phyloP scores from a whole-genome alignment of 2,113 vertebrate genomes.

The Sorex fumeus region DNA sequence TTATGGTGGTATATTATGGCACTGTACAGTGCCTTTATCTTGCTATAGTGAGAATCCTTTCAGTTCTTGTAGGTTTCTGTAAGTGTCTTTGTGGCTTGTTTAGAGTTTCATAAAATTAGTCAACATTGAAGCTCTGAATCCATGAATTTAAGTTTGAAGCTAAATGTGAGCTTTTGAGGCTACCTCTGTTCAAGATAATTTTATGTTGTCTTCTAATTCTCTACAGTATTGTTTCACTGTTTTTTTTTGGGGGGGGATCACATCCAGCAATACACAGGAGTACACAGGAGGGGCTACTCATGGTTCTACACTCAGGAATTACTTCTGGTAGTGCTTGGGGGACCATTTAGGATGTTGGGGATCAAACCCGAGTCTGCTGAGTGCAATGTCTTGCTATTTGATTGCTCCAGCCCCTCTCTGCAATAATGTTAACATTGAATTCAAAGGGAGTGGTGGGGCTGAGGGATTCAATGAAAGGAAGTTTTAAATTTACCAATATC shows the following conservation, averaged over 20 bases:
- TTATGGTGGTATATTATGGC: no score
- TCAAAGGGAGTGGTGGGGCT: not conserved
- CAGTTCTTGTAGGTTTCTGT: not conserved
- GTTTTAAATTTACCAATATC: constrained; percentile 3
- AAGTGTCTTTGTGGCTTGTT: not conserved
- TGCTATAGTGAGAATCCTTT: not conserved
- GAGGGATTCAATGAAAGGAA: constrained; percentile 19
- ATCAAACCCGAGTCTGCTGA: no score
- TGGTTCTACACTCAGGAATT: no score
- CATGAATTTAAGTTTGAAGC: constrained; percentile 10
- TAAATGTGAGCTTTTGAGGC: constrained; percentile 26
- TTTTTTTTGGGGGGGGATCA: no score
- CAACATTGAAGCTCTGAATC: constrained; percentile 22
- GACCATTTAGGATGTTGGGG: no score
- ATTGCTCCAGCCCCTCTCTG: not conserved
- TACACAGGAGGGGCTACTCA: no score
- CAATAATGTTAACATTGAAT: constrained; percentile 19
- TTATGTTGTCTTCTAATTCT: no score
- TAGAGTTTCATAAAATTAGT: constrained; percentile 56
- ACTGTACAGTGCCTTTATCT: not conserved
- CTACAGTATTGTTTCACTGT: not conserved
- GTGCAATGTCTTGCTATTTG: not conserved
- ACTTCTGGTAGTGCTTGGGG: no score
- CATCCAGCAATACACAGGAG: no score
- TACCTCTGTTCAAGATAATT: not conserved